Percentiles rank a stretch among this genome's conserved stretches.
phyloP scores from a whole-genome alignment of 2,113 vertebrate genomes.

The Spermophilus dauricus region DNA sequence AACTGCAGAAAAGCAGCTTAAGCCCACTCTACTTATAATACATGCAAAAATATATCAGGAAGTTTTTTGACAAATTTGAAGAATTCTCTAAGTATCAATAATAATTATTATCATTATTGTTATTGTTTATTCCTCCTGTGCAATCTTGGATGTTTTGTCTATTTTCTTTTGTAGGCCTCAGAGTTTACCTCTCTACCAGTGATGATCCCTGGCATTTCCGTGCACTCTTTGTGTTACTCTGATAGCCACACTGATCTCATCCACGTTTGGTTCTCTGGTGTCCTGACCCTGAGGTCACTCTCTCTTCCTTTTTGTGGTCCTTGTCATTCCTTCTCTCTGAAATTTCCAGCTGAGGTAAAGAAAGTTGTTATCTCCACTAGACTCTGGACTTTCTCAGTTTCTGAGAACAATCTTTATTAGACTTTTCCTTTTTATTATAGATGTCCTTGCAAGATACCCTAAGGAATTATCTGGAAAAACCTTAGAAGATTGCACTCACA shows the following conservation, averaged over 20 bases:
- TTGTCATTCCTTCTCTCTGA: background rate
- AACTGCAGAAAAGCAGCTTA: background rate
- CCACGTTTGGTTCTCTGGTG: rapidly evolving
- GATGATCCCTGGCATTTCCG: background rate
- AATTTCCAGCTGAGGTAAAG: background rate
- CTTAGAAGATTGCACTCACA: background rate
- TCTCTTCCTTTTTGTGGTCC: background rate
- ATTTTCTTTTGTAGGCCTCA: background rate
- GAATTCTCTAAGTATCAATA: background rate
- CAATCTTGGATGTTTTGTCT: background rate
- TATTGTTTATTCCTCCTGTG: background rate
- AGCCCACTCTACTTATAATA: background rate
- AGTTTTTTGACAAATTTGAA: background rate
- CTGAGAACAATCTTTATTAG: background rate
- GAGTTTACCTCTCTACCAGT: background rate
- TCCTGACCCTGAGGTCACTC: no score
- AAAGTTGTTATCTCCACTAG: rapidly evolving
- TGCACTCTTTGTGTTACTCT: background rate
- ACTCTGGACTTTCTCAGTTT: background rate
- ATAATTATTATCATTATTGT: background rate
- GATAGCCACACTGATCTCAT: background rate
- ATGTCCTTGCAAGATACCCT: background rate
- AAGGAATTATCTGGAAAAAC: background rate
- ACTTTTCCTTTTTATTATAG: background rate
- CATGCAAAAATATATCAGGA: background rate